Evolutionary conservation across 2,113 vertebrate species (phyloP), one percentile per base, ranked within the genome.

Genomic region (Lampris incognitus): DNA sequence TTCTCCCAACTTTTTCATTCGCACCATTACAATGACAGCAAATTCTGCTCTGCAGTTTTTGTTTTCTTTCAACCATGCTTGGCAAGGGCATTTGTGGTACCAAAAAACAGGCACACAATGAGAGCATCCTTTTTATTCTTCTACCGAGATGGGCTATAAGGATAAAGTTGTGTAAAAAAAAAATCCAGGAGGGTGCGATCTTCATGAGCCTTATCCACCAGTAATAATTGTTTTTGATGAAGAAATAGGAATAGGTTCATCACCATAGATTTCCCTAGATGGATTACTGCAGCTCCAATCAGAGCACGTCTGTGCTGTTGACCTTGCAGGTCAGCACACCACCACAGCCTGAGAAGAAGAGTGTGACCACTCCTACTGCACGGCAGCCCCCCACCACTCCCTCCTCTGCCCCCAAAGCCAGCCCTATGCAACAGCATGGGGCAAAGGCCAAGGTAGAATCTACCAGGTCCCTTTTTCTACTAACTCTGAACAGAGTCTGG

Each of bases 361-460:
- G 63, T 6, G 46, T 86, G 69, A 74, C 83, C 78, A 38, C 76
- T 77, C 67, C 85, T 44, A 46, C 63, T 48, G 38, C 72, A 48
- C 78, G 79, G 59, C 87, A 85, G 66, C 62, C 66, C 61, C 54
- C 73, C 52, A 36, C 64, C 50, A 78, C 84, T 74, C 54, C 87
- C 42, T 3, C 75, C 38, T 56, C 82, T 82, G 65, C 56, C 13
- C 44, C 65, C 83, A 90, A 89, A 87, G 55, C 83, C 44, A 3
- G 77, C 81, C 39, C 85, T 40, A 56, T 76, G 8, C 83, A 73
- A 41, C 68, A 69, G 67, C 81, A 85, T 56, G 84, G 81, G 37
- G 46, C 74, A 79, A 87, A 83, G 88, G 69, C 73, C 68, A 92
- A 92, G 92, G 91, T 93, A 93, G 87, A 82, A 50, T 75, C 73